A percentile compares a stretch with the other conserved stretches of the same genome.
These are phyloP conservation scores for Amphipyra tragopoginis DNA, from an alignment of 2,888 invertebrate genomes.

Conservation along the genomic window DNA sequence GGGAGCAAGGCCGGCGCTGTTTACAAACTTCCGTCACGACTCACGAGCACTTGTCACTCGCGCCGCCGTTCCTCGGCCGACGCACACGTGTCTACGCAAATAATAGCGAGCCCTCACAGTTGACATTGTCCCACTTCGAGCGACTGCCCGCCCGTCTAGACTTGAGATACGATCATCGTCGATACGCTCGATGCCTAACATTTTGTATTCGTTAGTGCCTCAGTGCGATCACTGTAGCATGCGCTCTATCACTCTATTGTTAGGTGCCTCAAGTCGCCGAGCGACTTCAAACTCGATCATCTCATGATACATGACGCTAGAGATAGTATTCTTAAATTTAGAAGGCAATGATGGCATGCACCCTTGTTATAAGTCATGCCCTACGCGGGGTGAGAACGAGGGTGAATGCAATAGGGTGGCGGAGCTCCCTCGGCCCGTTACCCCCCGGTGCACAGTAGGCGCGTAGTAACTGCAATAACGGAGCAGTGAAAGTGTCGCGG, in stretches of 20 bases:
- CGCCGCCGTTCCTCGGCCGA: slow-evolving; percentile 60
- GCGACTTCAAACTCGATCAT: slow-evolving; percentile 46
- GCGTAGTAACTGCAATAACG: slow-evolving; percentile 90
- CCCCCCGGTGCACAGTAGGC: slow-evolving; percentile 85
- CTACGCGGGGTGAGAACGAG: slow-evolving; percentile 76
- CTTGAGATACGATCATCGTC: slow-evolving; percentile 77
- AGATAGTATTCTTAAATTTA: slow-evolving; percentile 78
- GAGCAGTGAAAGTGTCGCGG: slow-evolving; percentile 90
- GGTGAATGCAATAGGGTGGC: slow-evolving; percentile 87
- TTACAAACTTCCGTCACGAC: slow-evolving; percentile 88
- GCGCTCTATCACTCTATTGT: slow-evolving; percentile 42
- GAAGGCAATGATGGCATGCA: slow-evolving; percentile 77
- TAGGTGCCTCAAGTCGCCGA: slow-evolving; percentile 33
- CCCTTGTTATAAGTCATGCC: slow-evolving; percentile 79
- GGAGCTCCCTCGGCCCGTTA: slow-evolving; percentile 68
- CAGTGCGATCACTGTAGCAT: slow-evolving; percentile 44
- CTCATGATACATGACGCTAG: slow-evolving; percentile 57
- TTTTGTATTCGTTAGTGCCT: slow-evolving; percentile 68
- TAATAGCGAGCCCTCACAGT: slow-evolving; percentile 86
- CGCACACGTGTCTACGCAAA: slow-evolving; percentile 87
- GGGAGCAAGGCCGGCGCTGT: slow-evolving; percentile 87
- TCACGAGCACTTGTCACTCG: slow-evolving; percentile 83
- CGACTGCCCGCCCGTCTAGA: slow-evolving; percentile 81
- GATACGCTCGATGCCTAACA: slow-evolving; percentile 76
- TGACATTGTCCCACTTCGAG: slow-evolving; percentile 85